Evolutionary conservation across 92 coral and sea anemone genomes (phyloP).

Genomic region (Chrysogorgia sp.): DNA sequence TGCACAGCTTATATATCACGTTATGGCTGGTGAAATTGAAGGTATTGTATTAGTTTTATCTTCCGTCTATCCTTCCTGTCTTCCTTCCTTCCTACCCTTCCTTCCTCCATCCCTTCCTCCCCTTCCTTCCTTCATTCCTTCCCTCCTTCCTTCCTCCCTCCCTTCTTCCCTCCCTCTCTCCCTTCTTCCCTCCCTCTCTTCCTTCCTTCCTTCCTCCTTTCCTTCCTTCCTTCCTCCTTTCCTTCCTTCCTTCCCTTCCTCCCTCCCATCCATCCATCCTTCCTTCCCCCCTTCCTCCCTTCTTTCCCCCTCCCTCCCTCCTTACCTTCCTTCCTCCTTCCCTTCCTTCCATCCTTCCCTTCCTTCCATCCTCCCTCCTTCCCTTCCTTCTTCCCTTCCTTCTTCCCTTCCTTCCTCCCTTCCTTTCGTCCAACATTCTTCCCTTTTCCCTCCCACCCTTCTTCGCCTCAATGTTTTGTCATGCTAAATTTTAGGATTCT

Average conservation of each 20-base stretch:
- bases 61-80: background rate
- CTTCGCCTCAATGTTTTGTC: background rate
- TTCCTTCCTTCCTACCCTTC: background rate
- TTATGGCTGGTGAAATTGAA: slow-evolving; percentile 19
- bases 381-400: background rate
- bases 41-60: background rate
- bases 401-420: background rate
- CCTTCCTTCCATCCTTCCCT: background rate
- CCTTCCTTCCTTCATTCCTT: background rate
- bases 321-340: background rate
- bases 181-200: background rate
- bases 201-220: slow-evolving; percentile 1
- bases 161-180: background rate
- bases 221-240: slow-evolving; percentile 5
- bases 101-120: background rate
- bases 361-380: background rate
- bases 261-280: background rate
- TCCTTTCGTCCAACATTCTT: too few relatives aligned
- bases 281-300: background rate
- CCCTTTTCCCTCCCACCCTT: too few relatives aligned
- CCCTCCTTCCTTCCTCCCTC: background rate
- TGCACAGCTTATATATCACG: slow-evolving; percentile 19
- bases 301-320: background rate
- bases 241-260: background rate
- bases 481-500: background rate